phyloP scores from a whole-genome alignment of 2,113 vertebrate species.

The Crotalus viridis region DNA sequence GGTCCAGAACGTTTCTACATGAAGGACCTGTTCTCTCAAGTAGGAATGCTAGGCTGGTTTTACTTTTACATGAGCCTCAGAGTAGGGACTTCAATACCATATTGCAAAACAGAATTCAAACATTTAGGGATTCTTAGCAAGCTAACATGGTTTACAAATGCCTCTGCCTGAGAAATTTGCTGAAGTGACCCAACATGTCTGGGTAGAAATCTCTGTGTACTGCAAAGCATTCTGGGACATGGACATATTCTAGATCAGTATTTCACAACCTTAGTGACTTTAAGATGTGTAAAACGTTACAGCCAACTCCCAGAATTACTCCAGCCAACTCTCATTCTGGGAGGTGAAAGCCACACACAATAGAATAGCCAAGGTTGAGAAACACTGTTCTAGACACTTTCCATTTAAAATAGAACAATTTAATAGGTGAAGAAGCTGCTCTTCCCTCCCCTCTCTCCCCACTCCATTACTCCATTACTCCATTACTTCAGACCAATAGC shows the following conservation, averaged over 20 bases:
- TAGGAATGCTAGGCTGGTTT: background rate
- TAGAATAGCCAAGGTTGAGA: background rate
- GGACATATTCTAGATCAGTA: background rate
- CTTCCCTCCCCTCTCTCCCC: background rate
- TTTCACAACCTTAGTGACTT: background rate
- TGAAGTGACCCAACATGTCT: background rate
- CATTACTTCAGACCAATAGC: background rate
- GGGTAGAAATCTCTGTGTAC: background rate
- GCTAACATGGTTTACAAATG: background rate
- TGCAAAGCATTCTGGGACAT: background rate
- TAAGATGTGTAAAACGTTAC: background rate
- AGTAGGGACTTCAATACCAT: background rate
- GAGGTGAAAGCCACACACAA: background rate
- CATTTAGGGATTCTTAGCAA: background rate
- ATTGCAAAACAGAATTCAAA: background rate
- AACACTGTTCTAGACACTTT: background rate
- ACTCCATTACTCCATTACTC: background rate
- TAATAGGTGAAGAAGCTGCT: background rate
- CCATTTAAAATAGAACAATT: background rate
- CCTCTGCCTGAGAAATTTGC: background rate
- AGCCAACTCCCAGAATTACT: background rate
- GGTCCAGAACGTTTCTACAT: conserved; percentile 5
- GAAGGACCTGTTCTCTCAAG: conserved; percentile 39
- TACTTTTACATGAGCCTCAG: conserved; percentile 22
- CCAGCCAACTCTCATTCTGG: background rate